Evolutionary conservation across 2,113 vertebrate genomes (phyloP), one percentile per base, ranked within the genome.

Genomic region (Heliornis fulica): DNA sequence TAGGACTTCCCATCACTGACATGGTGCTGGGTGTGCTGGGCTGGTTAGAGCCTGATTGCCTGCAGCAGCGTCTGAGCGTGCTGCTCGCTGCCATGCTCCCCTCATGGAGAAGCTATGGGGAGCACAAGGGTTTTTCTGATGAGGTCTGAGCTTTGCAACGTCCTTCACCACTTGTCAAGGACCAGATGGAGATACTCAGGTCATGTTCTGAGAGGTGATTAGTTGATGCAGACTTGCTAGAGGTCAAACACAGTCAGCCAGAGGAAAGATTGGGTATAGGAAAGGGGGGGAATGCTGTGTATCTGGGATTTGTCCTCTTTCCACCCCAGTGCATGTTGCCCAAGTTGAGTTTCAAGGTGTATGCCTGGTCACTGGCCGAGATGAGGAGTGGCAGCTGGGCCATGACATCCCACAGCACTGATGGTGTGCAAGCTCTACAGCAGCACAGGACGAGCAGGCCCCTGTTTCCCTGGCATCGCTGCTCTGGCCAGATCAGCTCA

Each of bases 81-180:
- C 22, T 1, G 1, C 16, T 80, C 1, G 0, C 28, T 86, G 36
- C 21, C 57, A 23, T 29, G 7, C 2, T 40, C 12, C 23, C 20
- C 46, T 20, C 0, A 0, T 4, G 1, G 38, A 8, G 23, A 69
- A 91, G 38, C 15, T 2, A 1, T 26, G 31, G 5, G 29, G 21
- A 64, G 28, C 16, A 8, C 32, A 32, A 8, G 18, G 23, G 7
- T 43, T 32, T 57, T n/a, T 68, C 22, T 69, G 16, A 41, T 22
- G 46, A 78, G 29, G 32, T 36, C 29, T 26, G 28, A 34, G 13
- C 20, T 63, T 60, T 0, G 0, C 53, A 34, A 18, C 15, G 50
- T 65, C 40, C 34, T 74, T 90, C 45, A 48, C 4, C 4, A 10
- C 48, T 65, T 29, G 59, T 51, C 0, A 0, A 94, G n/a, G 38